These are phyloP conservation scores for Discoglossus pictus DNA, from an alignment of 2,797 vertebrate species.

Conservation along the genomic window DNA sequence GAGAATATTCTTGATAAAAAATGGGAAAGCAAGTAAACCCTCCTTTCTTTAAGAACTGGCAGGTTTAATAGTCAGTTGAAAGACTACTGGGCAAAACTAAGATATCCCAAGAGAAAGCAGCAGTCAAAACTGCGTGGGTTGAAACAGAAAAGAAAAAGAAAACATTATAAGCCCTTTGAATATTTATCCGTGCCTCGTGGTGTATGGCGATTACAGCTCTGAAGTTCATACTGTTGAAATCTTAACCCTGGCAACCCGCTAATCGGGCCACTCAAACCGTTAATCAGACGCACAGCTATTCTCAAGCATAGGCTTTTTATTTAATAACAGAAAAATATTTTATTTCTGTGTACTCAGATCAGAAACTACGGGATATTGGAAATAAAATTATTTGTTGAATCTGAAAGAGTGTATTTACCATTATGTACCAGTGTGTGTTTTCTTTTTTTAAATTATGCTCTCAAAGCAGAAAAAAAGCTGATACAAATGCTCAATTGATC, in stretches of 20 bases:
- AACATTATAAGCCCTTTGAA: conserved; percentile 33
- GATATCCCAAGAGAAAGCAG: conserved; percentile 35
- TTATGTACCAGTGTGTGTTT: too few species aligned
- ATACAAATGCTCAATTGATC: too few species aligned
- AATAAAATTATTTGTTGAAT: too few species aligned
- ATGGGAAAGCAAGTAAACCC: conserved; percentile 5
- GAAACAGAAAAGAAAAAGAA: conserved; percentile 33
- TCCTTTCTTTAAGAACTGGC: background rate
- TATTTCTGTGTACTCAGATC: background rate
- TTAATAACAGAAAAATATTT: conserved; percentile 30
- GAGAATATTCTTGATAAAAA: conserved; percentile 5
- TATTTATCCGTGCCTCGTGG: conserved; percentile 26
- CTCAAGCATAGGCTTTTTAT: conserved; percentile 22
- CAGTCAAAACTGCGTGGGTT: conserved; percentile 36
- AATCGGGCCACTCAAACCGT: conserved; percentile 13
- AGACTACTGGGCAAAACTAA: conserved; percentile 33
- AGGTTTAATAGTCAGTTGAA: conserved; percentile 2
- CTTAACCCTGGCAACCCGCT: conserved; percentile 7
- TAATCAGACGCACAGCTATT: conserved; percentile 17
- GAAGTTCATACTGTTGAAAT: conserved; percentile 11
- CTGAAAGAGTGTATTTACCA: too few species aligned
- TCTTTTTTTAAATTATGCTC: too few species aligned
- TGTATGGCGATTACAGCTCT: conserved; percentile 3
- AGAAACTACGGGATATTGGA: conserved; percentile 2
- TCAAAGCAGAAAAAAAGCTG: too few species aligned